A percentile compares a stretch with the other conserved stretches of the same genome.
phyloP scores from a whole-genome alignment of 92 coral and sea anemone genomes.

The Phenganax marumi region DNA sequence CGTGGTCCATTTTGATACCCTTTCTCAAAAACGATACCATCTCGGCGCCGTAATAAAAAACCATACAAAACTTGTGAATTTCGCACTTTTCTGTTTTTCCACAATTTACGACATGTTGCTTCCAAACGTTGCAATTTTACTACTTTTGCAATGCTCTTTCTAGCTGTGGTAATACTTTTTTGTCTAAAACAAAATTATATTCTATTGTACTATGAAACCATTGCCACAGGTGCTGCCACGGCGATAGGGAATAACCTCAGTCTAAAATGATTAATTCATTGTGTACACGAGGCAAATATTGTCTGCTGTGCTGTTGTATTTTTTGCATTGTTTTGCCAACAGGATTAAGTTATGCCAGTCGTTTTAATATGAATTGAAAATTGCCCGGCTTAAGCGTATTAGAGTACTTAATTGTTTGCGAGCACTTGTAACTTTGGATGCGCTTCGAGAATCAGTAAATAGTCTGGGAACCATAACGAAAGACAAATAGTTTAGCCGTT shows the following conservation, averaged over 20 bases:
- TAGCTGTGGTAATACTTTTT: too few relatives aligned
- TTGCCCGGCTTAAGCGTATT: constrained; percentile 34
- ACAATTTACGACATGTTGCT: too few relatives aligned
- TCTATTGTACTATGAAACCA: not conserved
- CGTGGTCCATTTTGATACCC: too few relatives aligned
- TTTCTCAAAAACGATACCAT: too few relatives aligned
- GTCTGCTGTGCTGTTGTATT: constrained; percentile 22
- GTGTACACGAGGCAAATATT: constrained; percentile 18
- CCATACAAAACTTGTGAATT: too few relatives aligned
- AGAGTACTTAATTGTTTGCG: constrained; percentile 26
- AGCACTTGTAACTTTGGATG: constrained; percentile 28
- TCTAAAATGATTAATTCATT: constrained; percentile 11
- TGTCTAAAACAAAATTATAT: too few relatives aligned
- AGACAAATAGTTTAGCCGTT: constrained; percentile 5
- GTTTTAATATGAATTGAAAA: constrained; percentile 32
- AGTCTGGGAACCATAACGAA: constrained; percentile 6
- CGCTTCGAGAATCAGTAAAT: constrained; percentile 17
- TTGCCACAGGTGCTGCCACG: constrained; percentile 49
- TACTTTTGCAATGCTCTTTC: too few relatives aligned
- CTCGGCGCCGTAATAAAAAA: too few relatives aligned
- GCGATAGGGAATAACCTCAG: not conserved
- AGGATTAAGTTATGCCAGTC: constrained; percentile 38
- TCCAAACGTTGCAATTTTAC: too few relatives aligned
- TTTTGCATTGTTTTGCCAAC: constrained; percentile 29
- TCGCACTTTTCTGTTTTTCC: too few relatives aligned